Evolutionary conservation across 1,140 invertebrate genomes (phyloP).

Genomic region (Magallana ariakensis): DNA sequence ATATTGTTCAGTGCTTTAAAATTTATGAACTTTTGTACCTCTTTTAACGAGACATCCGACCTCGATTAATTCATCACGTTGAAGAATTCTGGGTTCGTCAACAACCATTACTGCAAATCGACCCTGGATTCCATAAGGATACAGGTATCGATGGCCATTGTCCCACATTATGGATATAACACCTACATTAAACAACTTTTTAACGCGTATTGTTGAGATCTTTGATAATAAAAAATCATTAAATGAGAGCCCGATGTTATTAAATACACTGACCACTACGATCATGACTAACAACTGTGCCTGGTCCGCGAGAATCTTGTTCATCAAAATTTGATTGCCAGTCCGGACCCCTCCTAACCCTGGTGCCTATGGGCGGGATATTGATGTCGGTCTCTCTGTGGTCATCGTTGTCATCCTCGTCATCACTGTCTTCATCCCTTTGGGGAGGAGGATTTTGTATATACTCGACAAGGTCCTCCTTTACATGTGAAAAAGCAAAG

Average conservation of each 20-base stretch:
- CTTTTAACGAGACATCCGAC: slow-evolving; percentile 45
- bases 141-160: slow-evolving; percentile 24
- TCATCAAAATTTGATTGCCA: neutral
- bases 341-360: slow-evolving; percentile 18
- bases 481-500: neutral
- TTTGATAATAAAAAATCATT: neutral
- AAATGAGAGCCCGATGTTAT: neutral
- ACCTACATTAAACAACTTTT: neutral
- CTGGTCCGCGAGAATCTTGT: slow-evolving; percentile 1
- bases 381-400: neutral
- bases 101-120: slow-evolving; percentile 31
- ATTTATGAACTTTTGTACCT: neutral
- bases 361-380: slow-evolving; percentile 29
- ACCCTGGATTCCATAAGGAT: slow-evolving; percentile 6
- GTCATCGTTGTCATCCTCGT: neutral
- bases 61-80: slow-evolving; percentile 39
- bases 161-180: slow-evolving; percentile 46
- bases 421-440: neutral
- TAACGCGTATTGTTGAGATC: neutral
- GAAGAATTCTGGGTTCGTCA: slow-evolving; percentile 40
- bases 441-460: neutral
- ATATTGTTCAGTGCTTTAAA: neutral
- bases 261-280: neutral
- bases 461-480: slow-evolving; percentile 12
- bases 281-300: neutral